phyloP scores from a whole-genome alignment of 2,113 vertebrate species.

The Falcunculus frontatus region DNA sequence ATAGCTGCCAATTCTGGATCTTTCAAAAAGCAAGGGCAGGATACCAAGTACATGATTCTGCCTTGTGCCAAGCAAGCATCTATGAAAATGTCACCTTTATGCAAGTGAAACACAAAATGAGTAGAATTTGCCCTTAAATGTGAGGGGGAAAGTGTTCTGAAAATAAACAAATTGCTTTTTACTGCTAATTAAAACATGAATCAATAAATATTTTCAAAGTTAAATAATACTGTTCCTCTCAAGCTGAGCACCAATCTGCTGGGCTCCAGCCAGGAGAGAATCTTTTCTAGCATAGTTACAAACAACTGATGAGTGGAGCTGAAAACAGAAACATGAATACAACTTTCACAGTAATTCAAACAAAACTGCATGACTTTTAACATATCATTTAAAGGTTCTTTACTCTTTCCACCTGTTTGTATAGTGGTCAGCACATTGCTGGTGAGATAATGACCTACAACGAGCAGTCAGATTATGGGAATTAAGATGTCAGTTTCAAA shows the following conservation, averaged over 20 bases:
- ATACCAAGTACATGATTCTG: slow-evolving; percentile 69
- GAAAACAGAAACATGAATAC: slow-evolving; percentile 70
- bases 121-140: slow-evolving; percentile 70
- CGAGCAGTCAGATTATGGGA: slow-evolving; percentile 17
- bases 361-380: slow-evolving; percentile 8
- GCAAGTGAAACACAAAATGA: slow-evolving; percentile 62
- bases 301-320: slow-evolving; percentile 65
- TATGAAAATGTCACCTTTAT: slow-evolving; percentile 74
- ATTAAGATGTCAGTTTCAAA: slow-evolving; percentile 58
- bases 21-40: slow-evolving; percentile 72
- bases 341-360: slow-evolving; percentile 57
- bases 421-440: slow-evolving; percentile 15
- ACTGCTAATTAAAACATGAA: slow-evolving; percentile 73
- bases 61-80: slow-evolving; percentile 67
- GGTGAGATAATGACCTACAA: slow-evolving; percentile 48
- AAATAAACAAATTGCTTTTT: slow-evolving; percentile 75
- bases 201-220: slow-evolving; percentile 75
- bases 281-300: slow-evolving; percentile 69
- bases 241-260: slow-evolving; percentile 73
- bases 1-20: slow-evolving; percentile 70
- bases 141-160: slow-evolving; percentile 62
- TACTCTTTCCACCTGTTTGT: slow-evolving; percentile 1
- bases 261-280: slow-evolving; percentile 63
- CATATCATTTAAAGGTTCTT: neutral
- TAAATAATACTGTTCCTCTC: slow-evolving; percentile 73